Conservation (phyloP, 37 sponge, comb jelly and placozoan species). For the Sycon ciliatum region DNA sequence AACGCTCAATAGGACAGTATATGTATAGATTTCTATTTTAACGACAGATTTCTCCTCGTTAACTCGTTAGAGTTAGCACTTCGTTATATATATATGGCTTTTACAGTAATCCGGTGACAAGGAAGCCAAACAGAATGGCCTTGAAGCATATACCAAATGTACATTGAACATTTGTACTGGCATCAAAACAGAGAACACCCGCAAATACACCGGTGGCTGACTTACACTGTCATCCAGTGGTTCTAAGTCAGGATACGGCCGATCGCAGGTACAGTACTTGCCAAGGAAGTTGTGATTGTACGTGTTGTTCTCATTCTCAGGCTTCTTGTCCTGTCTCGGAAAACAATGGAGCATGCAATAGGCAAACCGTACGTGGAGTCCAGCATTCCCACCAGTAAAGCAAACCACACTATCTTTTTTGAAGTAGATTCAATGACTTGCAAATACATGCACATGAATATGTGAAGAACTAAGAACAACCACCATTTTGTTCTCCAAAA, state of each 20-base stretch:
- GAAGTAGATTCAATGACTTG: no score
- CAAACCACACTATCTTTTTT: no score
- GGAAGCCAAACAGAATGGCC: background rate
- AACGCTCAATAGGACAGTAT: no score
- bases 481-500: no score
- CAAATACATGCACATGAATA: background rate
- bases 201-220: background rate
- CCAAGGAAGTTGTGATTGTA: slow-evolving; percentile 89
- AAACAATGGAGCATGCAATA: background rate
- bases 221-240: slow-evolving; percentile 24
- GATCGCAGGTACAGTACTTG: slow-evolving; percentile 80
- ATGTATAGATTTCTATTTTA: no score
- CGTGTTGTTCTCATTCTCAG: slow-evolving; percentile 44
- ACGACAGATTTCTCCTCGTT: no score
- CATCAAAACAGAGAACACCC: background rate
- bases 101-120: slow-evolving; percentile 12
- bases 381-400: no score
- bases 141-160: no score
- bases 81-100: no score
- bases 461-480: background rate
- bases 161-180: no score
- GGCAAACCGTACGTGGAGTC: background rate
- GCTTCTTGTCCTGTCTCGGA: slow-evolving; percentile 45
- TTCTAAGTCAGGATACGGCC: slow-evolving; percentile 80
- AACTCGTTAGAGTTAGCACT: no score